These are phyloP conservation scores for Pseudomyrmex pallidus DNA, from an alignment of 1,140 invertebrate genomes.

Conservation along the genomic window DNA sequence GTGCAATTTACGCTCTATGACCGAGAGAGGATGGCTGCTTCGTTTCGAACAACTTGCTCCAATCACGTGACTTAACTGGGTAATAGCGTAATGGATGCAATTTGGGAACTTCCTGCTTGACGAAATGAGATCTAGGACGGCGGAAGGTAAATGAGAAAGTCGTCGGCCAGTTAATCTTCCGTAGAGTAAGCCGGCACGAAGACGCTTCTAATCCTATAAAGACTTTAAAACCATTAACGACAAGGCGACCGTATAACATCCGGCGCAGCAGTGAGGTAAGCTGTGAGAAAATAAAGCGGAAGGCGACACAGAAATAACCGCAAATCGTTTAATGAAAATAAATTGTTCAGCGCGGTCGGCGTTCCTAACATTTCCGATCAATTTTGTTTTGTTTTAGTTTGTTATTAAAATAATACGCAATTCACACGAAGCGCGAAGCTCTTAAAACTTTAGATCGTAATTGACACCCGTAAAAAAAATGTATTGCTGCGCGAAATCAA, in stretches of 20 bases:
- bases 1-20: neutral
- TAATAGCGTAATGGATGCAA: slow-evolving; percentile 55
- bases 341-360: neutral
- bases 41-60: slow-evolving; percentile 32
- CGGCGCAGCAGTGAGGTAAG: slow-evolving; percentile 15
- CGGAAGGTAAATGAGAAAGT: slow-evolving; percentile 56
- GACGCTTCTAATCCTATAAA: slow-evolving; percentile 60
- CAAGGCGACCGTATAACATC: slow-evolving; percentile 53
- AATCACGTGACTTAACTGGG: slow-evolving; percentile 39
- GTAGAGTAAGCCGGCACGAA: slow-evolving; percentile 40
- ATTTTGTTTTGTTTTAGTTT: no score
- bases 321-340: slow-evolving; percentile 23
- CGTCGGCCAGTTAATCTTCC: slow-evolving; percentile 60
- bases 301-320: slow-evolving; percentile 17
- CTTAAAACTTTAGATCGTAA: neutral
- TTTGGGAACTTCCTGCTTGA: slow-evolving; percentile 57
- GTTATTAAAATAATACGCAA: neutral
- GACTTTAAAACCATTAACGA: slow-evolving; percentile 61
- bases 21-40: slow-evolving; percentile 20
- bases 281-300: slow-evolving; percentile 17
- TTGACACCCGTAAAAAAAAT: neutral
- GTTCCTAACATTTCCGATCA: no score
- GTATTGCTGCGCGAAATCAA: no score
- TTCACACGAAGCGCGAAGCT: neutral
- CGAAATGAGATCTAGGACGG: slow-evolving; percentile 55